These are phyloP conservation scores for Lochmaea crataegi DNA, from an alignment of 2,888 invertebrate genomes.

Conservation along the genomic window DNA sequence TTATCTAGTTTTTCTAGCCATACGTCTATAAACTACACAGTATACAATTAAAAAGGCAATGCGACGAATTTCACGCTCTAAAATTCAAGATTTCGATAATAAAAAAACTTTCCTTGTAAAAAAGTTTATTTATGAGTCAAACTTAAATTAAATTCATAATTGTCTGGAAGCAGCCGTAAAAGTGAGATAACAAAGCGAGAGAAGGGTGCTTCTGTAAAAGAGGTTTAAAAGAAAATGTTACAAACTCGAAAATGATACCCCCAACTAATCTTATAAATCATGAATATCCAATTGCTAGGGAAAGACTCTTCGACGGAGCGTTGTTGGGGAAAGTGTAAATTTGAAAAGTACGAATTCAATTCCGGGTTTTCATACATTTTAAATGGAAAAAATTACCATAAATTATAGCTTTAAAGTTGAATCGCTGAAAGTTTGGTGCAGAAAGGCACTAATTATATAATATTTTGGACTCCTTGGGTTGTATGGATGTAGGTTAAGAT, in stretches of 20 bases:
- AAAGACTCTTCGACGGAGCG: not conserved
- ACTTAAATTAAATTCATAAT: conserved; percentile 54
- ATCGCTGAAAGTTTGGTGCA: too few species aligned
- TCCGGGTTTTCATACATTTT: conserved; percentile 31
- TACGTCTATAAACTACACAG: not conserved
- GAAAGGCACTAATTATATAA: too few species aligned
- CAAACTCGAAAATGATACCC: conserved; percentile 30
- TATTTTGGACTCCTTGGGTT: too few species aligned
- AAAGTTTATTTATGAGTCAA: conserved; percentile 45
- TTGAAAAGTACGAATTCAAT: not conserved
- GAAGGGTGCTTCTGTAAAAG: conserved; percentile 43
- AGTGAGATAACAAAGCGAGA: conserved; percentile 35
- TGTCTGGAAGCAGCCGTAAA: conserved; percentile 49
- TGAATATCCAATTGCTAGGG: conserved; percentile 30
- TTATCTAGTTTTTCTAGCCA: not conserved
- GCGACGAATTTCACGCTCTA: conserved; percentile 25
- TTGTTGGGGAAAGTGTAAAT: not conserved
- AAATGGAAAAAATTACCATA: too few species aligned
- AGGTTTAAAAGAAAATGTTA: conserved; percentile 40
- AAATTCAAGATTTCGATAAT: conserved; percentile 26
- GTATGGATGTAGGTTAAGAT: too few species aligned
- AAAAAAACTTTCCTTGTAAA: conserved; percentile 44
- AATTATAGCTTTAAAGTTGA: too few species aligned
- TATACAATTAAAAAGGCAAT: conserved; percentile 11
- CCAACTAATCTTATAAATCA: conserved; percentile 32